Evolutionary conservation across 2,888 invertebrate species (phyloP).

Genomic region (Cecidostiba fungosa): DNA sequence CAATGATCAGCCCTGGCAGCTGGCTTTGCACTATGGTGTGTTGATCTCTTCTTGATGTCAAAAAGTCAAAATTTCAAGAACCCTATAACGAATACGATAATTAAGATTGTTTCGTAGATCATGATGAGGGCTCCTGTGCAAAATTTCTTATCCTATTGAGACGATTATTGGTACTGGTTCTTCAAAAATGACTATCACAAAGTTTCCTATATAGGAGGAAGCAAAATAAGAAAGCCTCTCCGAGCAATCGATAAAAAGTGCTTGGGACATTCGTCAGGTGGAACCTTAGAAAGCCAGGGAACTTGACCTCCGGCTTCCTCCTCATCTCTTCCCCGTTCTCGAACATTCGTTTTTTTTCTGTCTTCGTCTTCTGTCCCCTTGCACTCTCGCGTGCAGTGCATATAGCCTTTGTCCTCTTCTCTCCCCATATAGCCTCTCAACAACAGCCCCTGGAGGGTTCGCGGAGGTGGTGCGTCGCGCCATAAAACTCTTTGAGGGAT

Average conservation of each 20-base stretch:
- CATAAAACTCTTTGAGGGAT: constrained; percentile 56
- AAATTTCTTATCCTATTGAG: too few relatives aligned
- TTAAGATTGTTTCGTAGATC: too few relatives aligned
- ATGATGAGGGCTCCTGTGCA: too few relatives aligned
- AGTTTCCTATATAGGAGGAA: too few relatives aligned
- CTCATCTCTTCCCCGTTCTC: neutral
- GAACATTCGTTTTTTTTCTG: constrained; percentile 8
- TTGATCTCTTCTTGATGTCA: too few relatives aligned
- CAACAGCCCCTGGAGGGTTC: constrained; percentile 20
- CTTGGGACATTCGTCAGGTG: constrained; percentile 65
- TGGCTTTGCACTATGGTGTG: too few relatives aligned
- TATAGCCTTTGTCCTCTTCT: constrained; percentile 33
- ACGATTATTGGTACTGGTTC: too few relatives aligned
- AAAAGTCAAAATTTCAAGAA: too few relatives aligned
- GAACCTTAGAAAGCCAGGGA: constrained; percentile 65
- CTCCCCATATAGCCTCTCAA: constrained; percentile 15
- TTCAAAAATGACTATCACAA: too few relatives aligned
- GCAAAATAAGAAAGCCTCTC: constrained; percentile 51
- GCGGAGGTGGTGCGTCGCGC: neutral
- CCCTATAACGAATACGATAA: too few relatives aligned
- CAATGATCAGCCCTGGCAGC: too few relatives aligned
- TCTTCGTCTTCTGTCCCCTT: neutral
- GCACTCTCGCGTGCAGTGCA: constrained; percentile 8
- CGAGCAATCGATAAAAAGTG: constrained; percentile 65
- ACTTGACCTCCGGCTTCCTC: constrained; percentile 66